These are phyloP conservation scores for Nomada fabriciana DNA, from an alignment of 2,888 invertebrate genomes.

Conservation along the genomic window DNA sequence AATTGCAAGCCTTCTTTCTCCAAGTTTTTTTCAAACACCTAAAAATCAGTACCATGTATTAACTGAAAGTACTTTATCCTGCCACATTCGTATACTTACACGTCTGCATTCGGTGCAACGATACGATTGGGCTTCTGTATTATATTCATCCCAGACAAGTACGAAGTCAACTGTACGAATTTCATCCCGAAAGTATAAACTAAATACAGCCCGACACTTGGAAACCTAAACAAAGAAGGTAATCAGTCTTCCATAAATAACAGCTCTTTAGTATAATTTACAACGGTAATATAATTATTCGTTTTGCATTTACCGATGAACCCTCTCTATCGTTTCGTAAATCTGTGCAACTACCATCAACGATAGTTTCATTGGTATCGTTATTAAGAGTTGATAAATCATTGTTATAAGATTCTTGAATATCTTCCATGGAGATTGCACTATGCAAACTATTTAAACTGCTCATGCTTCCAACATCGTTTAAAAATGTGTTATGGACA, in stretches of 20 bases:
- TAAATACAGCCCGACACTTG: conserved; percentile 68
- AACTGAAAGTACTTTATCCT: conserved; percentile 44
- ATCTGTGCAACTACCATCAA: conserved; percentile 74
- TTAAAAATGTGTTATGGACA: conserved; percentile 70
- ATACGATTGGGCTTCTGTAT: conserved; percentile 85
- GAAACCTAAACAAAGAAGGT: conserved; percentile 60
- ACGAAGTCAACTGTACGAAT: conserved; percentile 91
- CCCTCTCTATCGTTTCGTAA: conserved; percentile 62
- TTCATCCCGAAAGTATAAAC: conserved; percentile 89
- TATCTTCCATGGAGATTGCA: conserved; percentile 56
- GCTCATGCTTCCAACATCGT: conserved; percentile 71
- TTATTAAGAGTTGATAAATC: conserved; percentile 67
- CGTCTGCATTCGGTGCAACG: conserved; percentile 73
- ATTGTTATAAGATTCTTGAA: conserved; percentile 49
- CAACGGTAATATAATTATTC: not conserved
- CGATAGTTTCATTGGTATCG: conserved; percentile 69
- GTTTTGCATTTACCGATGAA: conserved; percentile 65
- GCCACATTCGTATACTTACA: conserved; percentile 69
- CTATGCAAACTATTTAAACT: conserved; percentile 56
- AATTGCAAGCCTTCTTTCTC: conserved; percentile 90
- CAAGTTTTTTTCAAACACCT: conserved; percentile 90
- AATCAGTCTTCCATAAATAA: not conserved
- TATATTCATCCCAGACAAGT: conserved; percentile 89
- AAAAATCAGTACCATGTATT: conserved; percentile 20
- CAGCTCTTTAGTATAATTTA: not conserved